phyloP scores from a whole-genome alignment of 2,113 vertebrate genomes.

The Chamaetylas fuelleborni region DNA sequence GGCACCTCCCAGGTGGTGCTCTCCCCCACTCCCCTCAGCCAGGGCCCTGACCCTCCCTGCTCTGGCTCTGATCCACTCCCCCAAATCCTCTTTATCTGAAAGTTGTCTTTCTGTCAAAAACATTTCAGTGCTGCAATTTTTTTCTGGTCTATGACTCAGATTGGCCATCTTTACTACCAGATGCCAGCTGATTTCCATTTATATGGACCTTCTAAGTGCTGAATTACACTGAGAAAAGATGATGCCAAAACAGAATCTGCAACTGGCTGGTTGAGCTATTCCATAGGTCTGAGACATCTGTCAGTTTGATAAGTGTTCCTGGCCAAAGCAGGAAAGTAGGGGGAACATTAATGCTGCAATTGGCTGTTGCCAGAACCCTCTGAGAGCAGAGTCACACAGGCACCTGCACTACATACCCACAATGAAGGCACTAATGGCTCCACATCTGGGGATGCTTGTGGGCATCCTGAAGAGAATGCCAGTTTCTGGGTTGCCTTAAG shows the following conservation, averaged over 20 bases:
- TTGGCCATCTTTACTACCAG: neutral
- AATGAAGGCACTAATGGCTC: neutral
- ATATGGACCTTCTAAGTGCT: neutral
- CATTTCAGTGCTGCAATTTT: neutral
- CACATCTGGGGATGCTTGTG: neutral
- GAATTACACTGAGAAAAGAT: neutral
- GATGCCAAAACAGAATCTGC: neutral
- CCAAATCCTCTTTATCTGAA: neutral
- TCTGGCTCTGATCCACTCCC: neutral
- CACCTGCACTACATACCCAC: neutral
- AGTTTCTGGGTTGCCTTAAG: neutral
- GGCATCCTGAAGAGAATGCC: neutral
- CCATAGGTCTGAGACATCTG: neutral
- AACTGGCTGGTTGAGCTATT: neutral
- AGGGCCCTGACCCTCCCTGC: rapidly evolving
- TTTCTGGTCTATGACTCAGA: neutral
- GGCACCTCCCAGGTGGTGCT: neutral
- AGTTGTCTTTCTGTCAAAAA: neutral
- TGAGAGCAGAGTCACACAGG: rapidly evolving
- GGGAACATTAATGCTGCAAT: neutral
- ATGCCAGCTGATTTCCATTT: neutral
- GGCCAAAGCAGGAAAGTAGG: neutral
- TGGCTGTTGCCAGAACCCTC: neutral
- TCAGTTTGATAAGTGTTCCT: neutral
- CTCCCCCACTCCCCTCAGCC: neutral